Base-by-base conservation (phyloP, 2,888 invertebrate species). In the Eudasyphora cyanicolor region DNA sequence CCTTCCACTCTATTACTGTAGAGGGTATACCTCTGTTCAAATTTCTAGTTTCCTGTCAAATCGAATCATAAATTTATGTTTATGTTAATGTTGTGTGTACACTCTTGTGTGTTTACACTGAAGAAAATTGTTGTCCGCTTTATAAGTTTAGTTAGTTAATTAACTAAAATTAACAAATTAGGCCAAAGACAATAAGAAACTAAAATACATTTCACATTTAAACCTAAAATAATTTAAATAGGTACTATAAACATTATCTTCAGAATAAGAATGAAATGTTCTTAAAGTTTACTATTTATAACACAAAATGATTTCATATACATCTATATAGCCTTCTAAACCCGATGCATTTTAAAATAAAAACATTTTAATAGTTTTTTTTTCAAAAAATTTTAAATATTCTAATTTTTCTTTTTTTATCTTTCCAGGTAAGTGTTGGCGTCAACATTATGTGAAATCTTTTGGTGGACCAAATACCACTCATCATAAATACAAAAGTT, bases 351-450 rank as follows among this genome's bases (percentile, higher is more conserved):
- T 8, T 77, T 35, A 42, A 35, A 38, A 69, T 57, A 21, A 81
- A 57, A 60, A 69, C n/a, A n/a, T 60, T 67, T 74, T n/a, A 42
- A 64, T 62, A 29, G 32, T 51, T 24, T 49, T 19, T 14, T 74
- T 64, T 32, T 54, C 38, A 29, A 60, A 60, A 62, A 21, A 42
- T 76, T 19, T 35, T 62, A 62, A 24, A n/a, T 10, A 21, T 77
- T 67, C 80, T 51, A 21, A 67, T 76, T 14, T 7, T 8, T 79
- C 32, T 84, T 38, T 80, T 80, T 38, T 4, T 85, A 60, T 85
- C 80, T 82, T 85, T 85, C 19, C 82, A 85, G 85, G 85, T 86
- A 86, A 86, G 85, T 85, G 62, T 79, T 76, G 42, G 71, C 73
- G 27, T 42, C 67, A 49, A n/a, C 21, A 12, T 32, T 35, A 24